A percentile compares a stretch with the other conserved stretches of the same genome.
phyloP scores from a whole-genome alignment of 2,797 vertebrate genomes.

The Luscinia luscinia region DNA sequence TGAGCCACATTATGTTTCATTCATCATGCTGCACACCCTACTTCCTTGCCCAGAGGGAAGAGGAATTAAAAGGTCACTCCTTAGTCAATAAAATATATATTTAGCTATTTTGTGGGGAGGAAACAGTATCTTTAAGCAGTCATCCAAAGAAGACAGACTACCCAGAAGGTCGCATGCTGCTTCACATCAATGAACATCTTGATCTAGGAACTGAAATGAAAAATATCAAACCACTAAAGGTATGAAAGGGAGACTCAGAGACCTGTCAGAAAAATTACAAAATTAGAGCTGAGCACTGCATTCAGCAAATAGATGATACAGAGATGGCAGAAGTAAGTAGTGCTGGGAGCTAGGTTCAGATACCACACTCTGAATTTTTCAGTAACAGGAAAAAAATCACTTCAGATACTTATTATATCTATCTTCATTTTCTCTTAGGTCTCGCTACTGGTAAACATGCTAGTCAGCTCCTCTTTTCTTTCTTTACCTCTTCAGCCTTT shows the following conservation, averaged over 20 bases:
- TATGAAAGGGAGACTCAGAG: conserved; percentile 37
- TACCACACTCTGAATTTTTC: not conserved
- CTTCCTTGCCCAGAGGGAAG: conserved; percentile 26
- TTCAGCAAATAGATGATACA: conserved; percentile 23
- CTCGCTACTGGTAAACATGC: not conserved
- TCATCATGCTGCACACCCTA: conserved; percentile 16
- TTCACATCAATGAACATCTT: conserved; percentile 53
- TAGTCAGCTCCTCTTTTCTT: not conserved
- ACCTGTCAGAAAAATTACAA: conserved; percentile 53
- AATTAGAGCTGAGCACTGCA: conserved; percentile 53
- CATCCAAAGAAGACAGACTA: conserved; percentile 32
- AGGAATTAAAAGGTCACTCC: conserved; percentile 65
- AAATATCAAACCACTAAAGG: conserved; percentile 49
- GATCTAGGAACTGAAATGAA: conserved; percentile 50
- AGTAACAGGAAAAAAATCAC: not conserved
- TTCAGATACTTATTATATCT: not conserved
- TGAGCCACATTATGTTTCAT: conserved; percentile 21
- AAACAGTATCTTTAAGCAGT: conserved; percentile 46
- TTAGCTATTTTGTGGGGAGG: conserved; percentile 24
- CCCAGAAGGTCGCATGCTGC: not conserved
- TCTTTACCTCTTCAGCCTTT: not conserved
- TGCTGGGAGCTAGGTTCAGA: conserved; percentile 26
- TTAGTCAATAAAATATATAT: conserved; percentile 52
- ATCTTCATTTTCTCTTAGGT: not conserved
- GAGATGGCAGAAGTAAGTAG: conserved; percentile 39